Conservation (phyloP, 2,113 vertebrate genomes). For the Chrysemys picta region DNA sequence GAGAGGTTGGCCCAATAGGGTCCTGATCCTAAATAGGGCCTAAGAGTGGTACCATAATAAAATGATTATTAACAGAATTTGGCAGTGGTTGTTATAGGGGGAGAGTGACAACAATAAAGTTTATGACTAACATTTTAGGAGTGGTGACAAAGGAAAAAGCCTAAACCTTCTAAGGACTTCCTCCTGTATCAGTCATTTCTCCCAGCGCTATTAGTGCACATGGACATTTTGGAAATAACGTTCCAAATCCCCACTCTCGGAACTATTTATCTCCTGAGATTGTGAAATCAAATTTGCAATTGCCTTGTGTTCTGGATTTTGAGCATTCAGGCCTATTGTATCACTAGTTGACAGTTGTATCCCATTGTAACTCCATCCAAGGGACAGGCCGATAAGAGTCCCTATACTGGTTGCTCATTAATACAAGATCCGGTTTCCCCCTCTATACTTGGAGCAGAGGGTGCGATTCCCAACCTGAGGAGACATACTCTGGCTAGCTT, state of each 20-base stretch:
- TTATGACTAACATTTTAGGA: background rate
- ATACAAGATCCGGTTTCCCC: background rate
- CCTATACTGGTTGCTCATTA: background rate
- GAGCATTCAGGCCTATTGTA: background rate
- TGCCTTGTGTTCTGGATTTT: background rate
- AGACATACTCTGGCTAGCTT: background rate
- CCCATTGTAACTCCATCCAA: background rate
- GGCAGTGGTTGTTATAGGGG: background rate
- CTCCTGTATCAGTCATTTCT: background rate
- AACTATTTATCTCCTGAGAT: background rate
- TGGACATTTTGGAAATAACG: background rate
- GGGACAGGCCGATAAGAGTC: background rate
- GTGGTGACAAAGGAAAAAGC: background rate
- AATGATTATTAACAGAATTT: background rate
- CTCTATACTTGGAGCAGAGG: background rate
- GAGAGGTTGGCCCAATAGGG: background rate
- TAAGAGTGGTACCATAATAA: background rate
- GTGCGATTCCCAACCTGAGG: background rate
- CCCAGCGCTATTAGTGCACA: background rate
- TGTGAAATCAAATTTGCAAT: background rate
- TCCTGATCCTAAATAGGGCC: background rate
- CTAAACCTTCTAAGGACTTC: background rate
- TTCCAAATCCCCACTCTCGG: rapidly evolving
- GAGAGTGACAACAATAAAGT: background rate
- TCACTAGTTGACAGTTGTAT: background rate